Percentiles rank a stretch among this genome's conserved stretches.
These are phyloP conservation scores for Apotomis turbidana DNA, from an alignment of 2,888 invertebrate genomes.

Conservation along the genomic window DNA sequence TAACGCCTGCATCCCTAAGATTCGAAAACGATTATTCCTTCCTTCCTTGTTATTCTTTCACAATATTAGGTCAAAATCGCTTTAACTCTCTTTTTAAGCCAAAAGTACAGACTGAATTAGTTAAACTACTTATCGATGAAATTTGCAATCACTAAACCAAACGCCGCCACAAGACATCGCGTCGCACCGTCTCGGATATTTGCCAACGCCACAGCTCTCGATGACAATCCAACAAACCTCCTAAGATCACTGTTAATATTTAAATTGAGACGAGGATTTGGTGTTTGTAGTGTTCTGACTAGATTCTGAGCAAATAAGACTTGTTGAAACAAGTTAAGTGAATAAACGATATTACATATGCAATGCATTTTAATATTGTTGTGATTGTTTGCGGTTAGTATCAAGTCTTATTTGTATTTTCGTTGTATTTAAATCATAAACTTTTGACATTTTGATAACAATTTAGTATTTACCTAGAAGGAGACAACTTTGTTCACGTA, in stretches of 20 bases:
- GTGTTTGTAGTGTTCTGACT: conserved; percentile 25
- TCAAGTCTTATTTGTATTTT: neutral
- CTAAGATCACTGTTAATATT: conserved; percentile 42
- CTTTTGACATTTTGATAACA: neutral
- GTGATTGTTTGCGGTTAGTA: conserved; percentile 1
- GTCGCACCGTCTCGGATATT: conserved; percentile 51
- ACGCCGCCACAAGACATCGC: conserved; percentile 51
- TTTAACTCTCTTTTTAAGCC: no score
- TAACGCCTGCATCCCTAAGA: no score
- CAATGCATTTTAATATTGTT: neutral
- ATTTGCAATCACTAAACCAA: conserved; percentile 14
- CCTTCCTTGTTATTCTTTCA: no score
- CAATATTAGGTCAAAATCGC: no score
- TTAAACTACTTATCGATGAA: conserved; percentile 11
- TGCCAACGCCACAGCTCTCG: conserved; percentile 62
- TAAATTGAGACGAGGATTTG: conserved; percentile 28
- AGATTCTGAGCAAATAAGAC: conserved; percentile 21
- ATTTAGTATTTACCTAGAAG: no score
- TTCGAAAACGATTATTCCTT: no score
- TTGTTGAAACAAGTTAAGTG: conserved; percentile 17
- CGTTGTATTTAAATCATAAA: neutral
- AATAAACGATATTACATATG: neutral
- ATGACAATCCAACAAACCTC: conserved; percentile 50
- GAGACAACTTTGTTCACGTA: no score
- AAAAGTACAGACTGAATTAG: no score